Percentiles rank a stretch among this genome's conserved stretches.
phyloP scores from a whole-genome alignment of 2,888 invertebrate genomes.

The Drosophila anomalata region DNA sequence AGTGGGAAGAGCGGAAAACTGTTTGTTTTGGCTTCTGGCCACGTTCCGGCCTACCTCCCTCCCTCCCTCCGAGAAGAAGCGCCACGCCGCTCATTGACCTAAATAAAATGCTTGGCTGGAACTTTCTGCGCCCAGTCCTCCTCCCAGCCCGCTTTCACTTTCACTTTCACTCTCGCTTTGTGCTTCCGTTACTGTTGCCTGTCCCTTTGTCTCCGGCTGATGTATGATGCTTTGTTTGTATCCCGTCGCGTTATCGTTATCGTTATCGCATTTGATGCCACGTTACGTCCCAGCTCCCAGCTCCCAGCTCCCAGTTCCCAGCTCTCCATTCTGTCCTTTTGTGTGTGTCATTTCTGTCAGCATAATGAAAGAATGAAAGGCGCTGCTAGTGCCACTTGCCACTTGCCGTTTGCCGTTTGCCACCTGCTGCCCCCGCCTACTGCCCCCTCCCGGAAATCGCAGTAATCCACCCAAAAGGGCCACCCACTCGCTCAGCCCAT shows the following conservation, averaged over 20 bases:
- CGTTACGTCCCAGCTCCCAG: slow-evolving; percentile 52
- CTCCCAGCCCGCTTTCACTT: neutral
- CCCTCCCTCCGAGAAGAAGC: slow-evolving; percentile 4
- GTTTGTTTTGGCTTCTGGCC: slow-evolving; percentile 42
- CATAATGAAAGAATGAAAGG: slow-evolving; percentile 56
- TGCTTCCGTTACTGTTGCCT: neutral
- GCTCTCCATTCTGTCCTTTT: slow-evolving; percentile 5
- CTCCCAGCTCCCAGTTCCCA: neutral
- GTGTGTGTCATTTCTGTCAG: slow-evolving; percentile 59
- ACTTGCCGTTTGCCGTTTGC: slow-evolving; percentile 33
- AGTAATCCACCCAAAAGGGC: neutral
- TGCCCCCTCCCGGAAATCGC: slow-evolving; percentile 1
- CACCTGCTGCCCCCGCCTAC: slow-evolving; percentile 23
- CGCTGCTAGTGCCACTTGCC: slow-evolving; percentile 37
- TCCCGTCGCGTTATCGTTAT: slow-evolving; percentile 55
- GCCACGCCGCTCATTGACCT: slow-evolving; percentile 66
- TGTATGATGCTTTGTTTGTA: slow-evolving; percentile 41
- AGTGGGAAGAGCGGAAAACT: slow-evolving; percentile 16
- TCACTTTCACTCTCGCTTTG: neutral
- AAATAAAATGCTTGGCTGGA: slow-evolving; percentile 70
- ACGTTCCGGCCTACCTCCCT: neutral
- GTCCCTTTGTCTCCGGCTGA: slow-evolving; percentile 30
- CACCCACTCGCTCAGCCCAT: slow-evolving; percentile 39
- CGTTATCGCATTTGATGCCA: slow-evolving; percentile 64
- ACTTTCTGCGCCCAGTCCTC: slow-evolving; percentile 7